Conservation (phyloP, 1,140 invertebrate species). For the Hylaeus anthracinus region DNA sequence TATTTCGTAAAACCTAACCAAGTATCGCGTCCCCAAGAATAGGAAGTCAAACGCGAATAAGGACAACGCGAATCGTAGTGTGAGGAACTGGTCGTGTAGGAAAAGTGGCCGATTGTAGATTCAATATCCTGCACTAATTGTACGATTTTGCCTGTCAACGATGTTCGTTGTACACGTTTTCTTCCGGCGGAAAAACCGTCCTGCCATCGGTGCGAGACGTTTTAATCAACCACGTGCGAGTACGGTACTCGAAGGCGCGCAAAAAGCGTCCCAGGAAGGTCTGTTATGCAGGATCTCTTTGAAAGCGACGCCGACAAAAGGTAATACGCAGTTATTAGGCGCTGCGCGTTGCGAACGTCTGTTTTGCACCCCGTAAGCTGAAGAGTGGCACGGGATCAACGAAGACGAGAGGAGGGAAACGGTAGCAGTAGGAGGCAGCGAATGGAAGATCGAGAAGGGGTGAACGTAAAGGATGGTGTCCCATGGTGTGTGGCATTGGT, state of each 20-base stretch:
- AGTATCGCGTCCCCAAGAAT: no score
- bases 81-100: no score
- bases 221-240: neutral
- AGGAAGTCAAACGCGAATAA: no score
- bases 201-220: neutral
- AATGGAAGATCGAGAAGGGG: neutral
- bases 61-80: no score
- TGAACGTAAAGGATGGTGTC: slow-evolving; percentile 52
- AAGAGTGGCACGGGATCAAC: slow-evolving; percentile 21
- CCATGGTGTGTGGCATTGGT: slow-evolving; percentile 66
- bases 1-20: no score
- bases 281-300: slow-evolving; percentile 68
- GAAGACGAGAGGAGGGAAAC: neutral
- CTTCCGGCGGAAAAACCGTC: neutral
- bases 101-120: no score
- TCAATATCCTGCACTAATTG: no score
- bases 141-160: no score
- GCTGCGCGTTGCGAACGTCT: slow-evolving; percentile 61
- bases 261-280: slow-evolving; percentile 33
- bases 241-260: neutral
- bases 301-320: slow-evolving; percentile 72
- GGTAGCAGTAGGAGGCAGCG: neutral
- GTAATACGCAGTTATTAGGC: slow-evolving; percentile 77
- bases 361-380: slow-evolving; percentile 72
- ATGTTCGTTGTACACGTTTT: no score